Evolutionary conservation across 2,797 vertebrate species (phyloP), one percentile per base, ranked within the genome.

Genomic region (Pteropus rufus): DNA sequence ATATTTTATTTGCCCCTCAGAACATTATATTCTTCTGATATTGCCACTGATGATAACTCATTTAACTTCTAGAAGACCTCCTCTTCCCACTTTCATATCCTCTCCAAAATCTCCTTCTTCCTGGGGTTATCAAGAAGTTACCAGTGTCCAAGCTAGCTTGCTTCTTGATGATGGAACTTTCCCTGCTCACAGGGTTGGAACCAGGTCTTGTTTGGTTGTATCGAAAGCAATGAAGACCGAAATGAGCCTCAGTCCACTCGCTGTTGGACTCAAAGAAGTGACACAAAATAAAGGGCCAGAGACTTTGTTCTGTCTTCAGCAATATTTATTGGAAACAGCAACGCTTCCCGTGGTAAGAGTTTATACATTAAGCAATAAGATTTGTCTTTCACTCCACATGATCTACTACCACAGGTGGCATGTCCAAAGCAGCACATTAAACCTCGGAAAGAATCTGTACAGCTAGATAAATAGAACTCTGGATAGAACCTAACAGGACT

Each of bases 401-500:
- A 98, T 98, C 94, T 98, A 98, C 97, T 97, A 98, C 93, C 0
- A 94, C 98, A 98, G 98, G 98, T 98, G 97, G 98, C 98, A 98
- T 98, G 96, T 98, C 95, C n/a, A 44, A 98, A 99, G 98, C 98
- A 98, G 98, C 97, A 98, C 98, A 94, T 94, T 96, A 98, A 98
- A 97, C 64, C 91, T 98, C 97, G 98, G 94, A 95, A 96, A 97
- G 94, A 97, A 84, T 97, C 98, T 98, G 98, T 98, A 99, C 98
- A 98, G 89, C 98, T 98, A 98, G 98, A 99, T 98, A 99, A 99
- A 99, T 98, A 99, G 98, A 99, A 98, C 98, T 98, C 98, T 98
- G 98, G 73, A 93, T 96, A 83, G 81, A 83, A 98, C 97, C 98
- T 97, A 98, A 98, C 88, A 93, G 94, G 98, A 98, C 96, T 97